Evolutionary conservation across 2,888 invertebrate genomes (phyloP).

Genomic region (Campoletis raptor): DNA sequence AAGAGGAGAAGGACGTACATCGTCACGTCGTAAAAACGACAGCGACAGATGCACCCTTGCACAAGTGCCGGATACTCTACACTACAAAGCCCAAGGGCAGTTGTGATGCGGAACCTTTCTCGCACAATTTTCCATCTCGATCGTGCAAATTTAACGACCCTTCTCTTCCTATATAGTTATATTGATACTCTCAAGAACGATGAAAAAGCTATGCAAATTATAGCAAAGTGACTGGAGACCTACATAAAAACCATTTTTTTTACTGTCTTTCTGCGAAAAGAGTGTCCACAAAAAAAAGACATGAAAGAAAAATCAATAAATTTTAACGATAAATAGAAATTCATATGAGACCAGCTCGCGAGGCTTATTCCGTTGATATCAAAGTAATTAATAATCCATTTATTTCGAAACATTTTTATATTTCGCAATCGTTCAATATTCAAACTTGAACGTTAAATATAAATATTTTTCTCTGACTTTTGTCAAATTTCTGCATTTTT

Average conservation of each 20-base stretch:
- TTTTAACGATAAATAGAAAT: not conserved
- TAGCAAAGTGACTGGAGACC: constrained; percentile 27
- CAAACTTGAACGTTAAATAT: not conserved
- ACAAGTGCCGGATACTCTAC: constrained; percentile 6
- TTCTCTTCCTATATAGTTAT: not conserved
- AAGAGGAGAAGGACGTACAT: constrained; percentile 32
- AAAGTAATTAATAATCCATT: not conserved
- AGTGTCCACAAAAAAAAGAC: not conserved
- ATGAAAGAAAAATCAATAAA: not conserved
- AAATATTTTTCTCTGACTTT: no score
- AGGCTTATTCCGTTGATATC: not conserved
- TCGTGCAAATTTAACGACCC: constrained; percentile 56
- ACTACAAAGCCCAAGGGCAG: constrained; percentile 28
- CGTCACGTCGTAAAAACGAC: constrained; percentile 61
- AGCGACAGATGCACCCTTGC: constrained; percentile 43
- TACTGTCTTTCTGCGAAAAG: constrained; percentile 17
- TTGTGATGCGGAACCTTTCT: constrained; percentile 31
- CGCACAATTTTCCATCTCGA: constrained; percentile 42
- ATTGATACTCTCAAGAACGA: constrained; percentile 6
- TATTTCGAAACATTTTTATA: not conserved
- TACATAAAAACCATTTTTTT: constrained; percentile 16
- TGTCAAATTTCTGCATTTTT: not conserved
- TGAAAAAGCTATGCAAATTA: constrained; percentile 57
- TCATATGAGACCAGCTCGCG: not conserved
- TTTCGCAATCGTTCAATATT: not conserved